Conservation (phyloP, 2,113 vertebrate genomes). For the Amphilophus citrinellus region DNA sequence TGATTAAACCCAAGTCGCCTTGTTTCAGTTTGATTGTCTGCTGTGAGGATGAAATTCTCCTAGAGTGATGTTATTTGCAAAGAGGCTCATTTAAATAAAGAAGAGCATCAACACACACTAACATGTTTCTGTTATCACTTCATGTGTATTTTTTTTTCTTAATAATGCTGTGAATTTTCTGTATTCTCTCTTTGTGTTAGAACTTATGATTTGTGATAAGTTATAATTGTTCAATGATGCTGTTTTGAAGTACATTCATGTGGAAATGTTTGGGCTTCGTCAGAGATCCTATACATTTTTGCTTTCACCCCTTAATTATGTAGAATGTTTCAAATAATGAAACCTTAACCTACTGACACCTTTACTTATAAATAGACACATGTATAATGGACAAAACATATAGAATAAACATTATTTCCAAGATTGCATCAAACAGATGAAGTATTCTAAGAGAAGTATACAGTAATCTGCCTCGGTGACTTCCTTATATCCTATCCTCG, state of each 20-base stretch:
- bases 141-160: constrained; percentile 44
- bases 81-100: constrained; percentile 60
- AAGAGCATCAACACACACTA: constrained; percentile 38
- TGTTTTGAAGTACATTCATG: constrained; percentile 29
- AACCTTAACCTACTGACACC: constrained; percentile 26
- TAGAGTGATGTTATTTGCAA: constrained; percentile 41
- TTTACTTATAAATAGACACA: constrained; percentile 14
- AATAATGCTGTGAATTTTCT: constrained; percentile 61
- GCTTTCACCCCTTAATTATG: constrained; percentile 15
- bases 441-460: neutral
- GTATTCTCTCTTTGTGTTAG: constrained; percentile 47
- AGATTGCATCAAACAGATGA: constrained; percentile 17
- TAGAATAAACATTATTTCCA: constrained; percentile 24
- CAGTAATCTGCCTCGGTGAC: neutral
- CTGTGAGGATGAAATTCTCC: constrained; percentile 48
- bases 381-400: constrained; percentile 22
- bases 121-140: constrained; percentile 45
- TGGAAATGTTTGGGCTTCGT: constrained; percentile 3
- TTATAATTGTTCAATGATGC: constrained; percentile 36
- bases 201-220: constrained; percentile 43
- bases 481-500: neutral
- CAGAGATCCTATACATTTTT: neutral
- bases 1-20: constrained; percentile 66
- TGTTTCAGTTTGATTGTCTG: constrained; percentile 68
- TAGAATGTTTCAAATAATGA: constrained; percentile 1